A percentile compares a stretch with the other conserved stretches of the same genome.
These are phyloP conservation scores for Nixonia krombeini DNA, from an alignment of 1,140 invertebrate species.

Conservation along the genomic window DNA sequence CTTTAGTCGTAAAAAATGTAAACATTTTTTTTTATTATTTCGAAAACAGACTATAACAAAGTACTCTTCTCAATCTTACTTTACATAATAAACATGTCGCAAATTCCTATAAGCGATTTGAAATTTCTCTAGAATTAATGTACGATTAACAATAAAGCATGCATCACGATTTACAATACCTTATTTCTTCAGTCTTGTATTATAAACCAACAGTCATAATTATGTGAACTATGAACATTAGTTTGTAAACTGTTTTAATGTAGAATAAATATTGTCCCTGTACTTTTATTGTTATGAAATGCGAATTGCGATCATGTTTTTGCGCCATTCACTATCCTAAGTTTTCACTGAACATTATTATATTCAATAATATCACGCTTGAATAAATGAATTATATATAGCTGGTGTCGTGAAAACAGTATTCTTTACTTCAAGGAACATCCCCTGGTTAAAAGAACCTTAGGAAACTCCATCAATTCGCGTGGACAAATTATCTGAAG, in stretches of 20 bases:
- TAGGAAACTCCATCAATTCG: too few species aligned
- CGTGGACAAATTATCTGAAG: too few species aligned
- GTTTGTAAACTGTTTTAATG: background rate
- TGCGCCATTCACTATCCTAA: background rate
- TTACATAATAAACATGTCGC: too few species aligned
- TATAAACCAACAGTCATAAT: background rate
- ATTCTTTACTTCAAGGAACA: too few species aligned
- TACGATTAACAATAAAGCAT: too few species aligned
- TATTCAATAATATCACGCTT: constrained; percentile 5
- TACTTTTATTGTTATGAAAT: constrained; percentile 4
- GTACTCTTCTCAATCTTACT: too few species aligned
- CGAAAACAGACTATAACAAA: too few species aligned
- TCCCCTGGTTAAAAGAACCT: too few species aligned
- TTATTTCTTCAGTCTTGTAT: constrained; percentile 3
- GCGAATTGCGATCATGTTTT: background rate
- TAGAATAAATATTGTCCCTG: constrained; percentile 2
- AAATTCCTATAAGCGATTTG: background rate
- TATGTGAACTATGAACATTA: background rate
- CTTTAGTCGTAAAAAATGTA: too few species aligned
- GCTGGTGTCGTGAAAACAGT: background rate
- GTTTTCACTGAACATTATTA: constrained; percentile 4
- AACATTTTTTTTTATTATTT: too few species aligned
- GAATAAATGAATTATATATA: constrained; percentile 1
- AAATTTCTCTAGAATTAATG: background rate
- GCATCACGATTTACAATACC: too few species aligned